Evolutionary conservation across 2,113 vertebrate species (phyloP), one percentile per base, ranked within the genome.

Genomic region (Epinephelus cyanopodus): DNA sequence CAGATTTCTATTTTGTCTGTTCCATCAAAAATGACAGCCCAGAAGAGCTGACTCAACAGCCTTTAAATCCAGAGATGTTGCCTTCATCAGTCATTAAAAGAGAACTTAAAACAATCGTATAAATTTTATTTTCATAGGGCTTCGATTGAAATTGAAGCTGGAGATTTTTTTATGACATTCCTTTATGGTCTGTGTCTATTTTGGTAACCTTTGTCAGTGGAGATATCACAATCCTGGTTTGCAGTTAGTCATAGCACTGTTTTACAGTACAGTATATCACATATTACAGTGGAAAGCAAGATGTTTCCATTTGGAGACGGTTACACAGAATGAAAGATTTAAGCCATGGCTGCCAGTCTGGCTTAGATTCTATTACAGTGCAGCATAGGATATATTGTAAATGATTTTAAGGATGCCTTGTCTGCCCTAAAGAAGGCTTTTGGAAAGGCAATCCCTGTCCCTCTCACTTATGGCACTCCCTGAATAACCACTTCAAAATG

Each of bases 391-490:
- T 85, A 73, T 84, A 89, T 85, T 89, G 89, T 92, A 91, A 92
- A 91, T 75, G 69, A 89, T 86, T 92, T 90, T 92, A 86, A 89
- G 84, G 89, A 84, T 88, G 90, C 88, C 89, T 81, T 2, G 71
- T 76, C 83, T 89, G 89, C 83, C 89, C 84, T 48, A 27, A 54
- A 81, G 82, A 78, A 56, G 72, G 77, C 77, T 81, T 86, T 83
- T 66, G 71, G 93, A 92, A 94, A 94, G 85, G n/a, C 11, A 81
- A 93, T 91, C 92, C 85, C 73, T 80, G 88, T 88, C 85, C 82
- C 81, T 87, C 85, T 91, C 87, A 62, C 81, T 88, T 85, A 84
- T 62, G 53, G 79, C 84, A 56, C 87, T 79, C 81, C 83, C 79
- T 42, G 69, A 84, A 81, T 80, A 89, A 92, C 89, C 93, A 90